These are phyloP conservation scores for Petrophora chlorosata DNA, from an alignment of 2,888 invertebrate species.

Conservation along the genomic window DNA sequence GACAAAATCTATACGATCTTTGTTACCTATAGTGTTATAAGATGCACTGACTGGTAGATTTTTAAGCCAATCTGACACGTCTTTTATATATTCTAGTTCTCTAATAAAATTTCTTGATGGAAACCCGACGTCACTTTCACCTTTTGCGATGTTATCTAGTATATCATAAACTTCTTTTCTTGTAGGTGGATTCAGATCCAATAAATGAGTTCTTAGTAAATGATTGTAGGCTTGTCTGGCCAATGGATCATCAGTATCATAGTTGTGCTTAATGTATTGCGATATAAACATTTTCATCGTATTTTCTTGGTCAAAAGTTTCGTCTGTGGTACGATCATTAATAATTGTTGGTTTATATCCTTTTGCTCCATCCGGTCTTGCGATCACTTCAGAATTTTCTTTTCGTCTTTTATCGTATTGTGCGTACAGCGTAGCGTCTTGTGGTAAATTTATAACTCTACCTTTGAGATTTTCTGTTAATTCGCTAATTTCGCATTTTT, in stretches of 20 bases:
- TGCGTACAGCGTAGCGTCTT: constrained; percentile 43
- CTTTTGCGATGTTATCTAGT: constrained; percentile 38
- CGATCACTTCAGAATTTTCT: constrained; percentile 22
- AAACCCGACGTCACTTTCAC: constrained; percentile 34
- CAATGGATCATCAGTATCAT: constrained; percentile 51
- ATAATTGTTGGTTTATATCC: background rate
- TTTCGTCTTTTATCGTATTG: constrained; percentile 33
- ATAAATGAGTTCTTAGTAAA: constrained; percentile 53
- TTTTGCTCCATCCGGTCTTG: constrained; percentile 13
- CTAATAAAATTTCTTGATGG: constrained; percentile 41
- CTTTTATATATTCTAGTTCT: constrained; percentile 58
- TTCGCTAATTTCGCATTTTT: constrained; percentile 40
- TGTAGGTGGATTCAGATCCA: constrained; percentile 44
- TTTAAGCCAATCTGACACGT: constrained; percentile 65
- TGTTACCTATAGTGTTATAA: constrained; percentile 49
- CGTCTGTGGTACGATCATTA: constrained; percentile 8
- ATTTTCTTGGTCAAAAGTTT: constrained; percentile 40
- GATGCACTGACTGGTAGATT: constrained; percentile 48
- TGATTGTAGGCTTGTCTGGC: constrained; percentile 50
- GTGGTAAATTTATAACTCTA: constrained; percentile 45
- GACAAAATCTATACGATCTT: constrained; percentile 51
- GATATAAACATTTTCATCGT: constrained; percentile 53
- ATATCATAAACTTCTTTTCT: constrained; percentile 49
- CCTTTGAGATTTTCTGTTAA: constrained; percentile 46
- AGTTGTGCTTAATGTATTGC: constrained; percentile 56